Percentiles rank a stretch among this genome's conserved stretches.
phyloP scores from a whole-genome alignment of 2,797 vertebrate species.

The Pipistrellus nathusii region DNA sequence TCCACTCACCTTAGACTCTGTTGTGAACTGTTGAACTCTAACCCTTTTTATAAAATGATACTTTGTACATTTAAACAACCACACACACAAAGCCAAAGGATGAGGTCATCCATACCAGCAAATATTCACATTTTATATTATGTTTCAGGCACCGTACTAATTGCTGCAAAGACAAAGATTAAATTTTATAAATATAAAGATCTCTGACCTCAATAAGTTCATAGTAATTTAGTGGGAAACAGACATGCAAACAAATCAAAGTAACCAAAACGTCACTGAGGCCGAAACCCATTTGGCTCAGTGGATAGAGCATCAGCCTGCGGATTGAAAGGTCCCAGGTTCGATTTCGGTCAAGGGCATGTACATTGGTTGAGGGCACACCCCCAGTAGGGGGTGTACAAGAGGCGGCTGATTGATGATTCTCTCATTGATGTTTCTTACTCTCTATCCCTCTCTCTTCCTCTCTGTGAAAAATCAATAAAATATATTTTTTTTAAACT shows the following conservation, averaged over 20 bases:
- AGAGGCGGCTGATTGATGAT: too few relatives aligned
- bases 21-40: conserved; percentile 9
- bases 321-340: too few relatives aligned
- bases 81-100: not conserved
- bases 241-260: conserved; percentile 28
- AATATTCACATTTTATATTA: not conserved
- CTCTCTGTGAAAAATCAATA: too few relatives aligned
- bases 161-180: conserved; percentile 33
- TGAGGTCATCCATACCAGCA: not conserved
- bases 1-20: not conserved
- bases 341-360: too few relatives aligned
- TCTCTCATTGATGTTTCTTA: too few relatives aligned
- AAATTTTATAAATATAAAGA: conserved; percentile 48
- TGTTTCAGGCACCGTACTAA: not conserved
- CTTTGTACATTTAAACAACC: conserved; percentile 24
- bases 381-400: too few relatives aligned
- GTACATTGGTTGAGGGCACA: too few relatives aligned
- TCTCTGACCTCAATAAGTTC: not conserved
- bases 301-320: too few relatives aligned
- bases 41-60: conserved; percentile 45
- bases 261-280: not conserved
- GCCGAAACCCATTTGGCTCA: too few relatives aligned
- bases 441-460: too few relatives aligned
- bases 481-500: not conserved
- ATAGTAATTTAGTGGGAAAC: not conserved